Percentiles rank a stretch among this genome's conserved stretches.
These are phyloP conservation scores for Hymenopus coronatus DNA, from an alignment of 2,888 invertebrate genomes.

Conservation along the genomic window DNA sequence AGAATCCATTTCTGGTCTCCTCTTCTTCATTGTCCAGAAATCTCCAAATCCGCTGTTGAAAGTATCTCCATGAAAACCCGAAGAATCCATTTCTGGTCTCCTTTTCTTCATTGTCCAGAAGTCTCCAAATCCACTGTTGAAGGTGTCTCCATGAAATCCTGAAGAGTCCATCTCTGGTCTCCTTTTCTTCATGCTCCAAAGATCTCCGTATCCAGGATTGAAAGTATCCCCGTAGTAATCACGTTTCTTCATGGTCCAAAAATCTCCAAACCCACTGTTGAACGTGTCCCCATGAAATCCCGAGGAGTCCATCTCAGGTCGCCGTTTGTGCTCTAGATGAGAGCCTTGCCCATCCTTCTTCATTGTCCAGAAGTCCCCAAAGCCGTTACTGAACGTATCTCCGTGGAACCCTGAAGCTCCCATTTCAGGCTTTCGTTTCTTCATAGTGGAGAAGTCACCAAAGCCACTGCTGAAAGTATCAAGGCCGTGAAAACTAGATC, in stretches of 20 bases:
- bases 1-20: conserved; percentile 40
- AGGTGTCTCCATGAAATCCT: conserved; percentile 37
- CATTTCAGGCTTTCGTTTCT: conserved; percentile 30
- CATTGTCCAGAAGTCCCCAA: conserved; percentile 40
- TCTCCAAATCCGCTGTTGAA: conserved; percentile 43
- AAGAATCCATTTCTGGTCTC: conserved; percentile 38
- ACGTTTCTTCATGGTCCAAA: conserved; percentile 33
- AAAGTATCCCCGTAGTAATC: background rate
- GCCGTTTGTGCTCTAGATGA: conserved; percentile 1
- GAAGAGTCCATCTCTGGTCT: conserved; percentile 39
- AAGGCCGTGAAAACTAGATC: conserved; percentile 22
- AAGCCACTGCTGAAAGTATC: conserved; percentile 40
- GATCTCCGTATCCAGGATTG: background rate
- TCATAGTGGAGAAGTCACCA: conserved; percentile 28
- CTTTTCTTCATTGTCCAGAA: conserved; percentile 35
- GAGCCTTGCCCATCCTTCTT: conserved; percentile 19
- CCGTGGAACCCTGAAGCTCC: conserved; percentile 32
- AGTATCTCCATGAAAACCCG: conserved; percentile 43
- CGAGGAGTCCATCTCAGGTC: conserved; percentile 37
- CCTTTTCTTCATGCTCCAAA: conserved; percentile 34
- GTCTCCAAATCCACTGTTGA: conserved; percentile 38
- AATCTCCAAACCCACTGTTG: conserved; percentile 42
- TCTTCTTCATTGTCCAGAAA: conserved; percentile 42
- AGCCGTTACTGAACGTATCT: conserved; percentile 40
- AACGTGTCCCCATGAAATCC: conserved; percentile 43